These are phyloP conservation scores for Oreonectes daqikongensis DNA, from an alignment of 2,797 vertebrate genomes.

Conservation along the genomic window DNA sequence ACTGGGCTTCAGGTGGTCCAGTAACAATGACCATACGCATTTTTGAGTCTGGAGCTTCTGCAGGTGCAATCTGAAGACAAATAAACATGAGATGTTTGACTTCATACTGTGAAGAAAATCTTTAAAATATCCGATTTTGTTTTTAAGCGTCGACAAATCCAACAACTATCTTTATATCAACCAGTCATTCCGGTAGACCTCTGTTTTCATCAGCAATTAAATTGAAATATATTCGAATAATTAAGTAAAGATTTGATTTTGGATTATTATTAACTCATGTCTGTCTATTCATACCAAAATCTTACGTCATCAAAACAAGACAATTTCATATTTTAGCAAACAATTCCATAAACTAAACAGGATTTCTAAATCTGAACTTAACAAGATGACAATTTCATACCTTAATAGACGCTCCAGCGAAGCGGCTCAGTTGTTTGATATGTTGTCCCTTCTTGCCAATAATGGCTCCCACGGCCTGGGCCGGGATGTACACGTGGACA, in stretches of 20 bases:
- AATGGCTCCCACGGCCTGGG: slow-evolving; percentile 93
- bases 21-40: slow-evolving; percentile 95
- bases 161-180: too few relatives aligned
- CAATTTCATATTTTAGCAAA: neutral
- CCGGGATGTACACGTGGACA: slow-evolving; percentile 93
- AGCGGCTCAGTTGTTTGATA: slow-evolving; percentile 95
- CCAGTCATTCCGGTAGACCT: too few relatives aligned
- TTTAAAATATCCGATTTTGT: too few relatives aligned
- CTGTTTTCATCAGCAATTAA: too few relatives aligned
- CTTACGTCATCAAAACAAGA: neutral
- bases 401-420: slow-evolving; percentile 96
- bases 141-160: too few relatives aligned
- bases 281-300: too few relatives aligned
- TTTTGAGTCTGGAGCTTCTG: slow-evolving; percentile 90
- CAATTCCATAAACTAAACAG: neutral
- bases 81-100: neutral
- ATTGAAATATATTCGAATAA: too few relatives aligned
- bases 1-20: slow-evolving; percentile 93
- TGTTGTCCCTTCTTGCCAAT: slow-evolving; percentile 97
- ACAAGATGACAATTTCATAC: slow-evolving; percentile 62
- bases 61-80: slow-evolving; percentile 86
- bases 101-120: too few relatives aligned
- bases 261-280: too few relatives aligned
- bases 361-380: too few relatives aligned
- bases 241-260: too few relatives aligned